These are phyloP conservation scores for Tokudaia muenninki DNA, from an alignment of 2,797 vertebrate species.

Conservation along the genomic window DNA sequence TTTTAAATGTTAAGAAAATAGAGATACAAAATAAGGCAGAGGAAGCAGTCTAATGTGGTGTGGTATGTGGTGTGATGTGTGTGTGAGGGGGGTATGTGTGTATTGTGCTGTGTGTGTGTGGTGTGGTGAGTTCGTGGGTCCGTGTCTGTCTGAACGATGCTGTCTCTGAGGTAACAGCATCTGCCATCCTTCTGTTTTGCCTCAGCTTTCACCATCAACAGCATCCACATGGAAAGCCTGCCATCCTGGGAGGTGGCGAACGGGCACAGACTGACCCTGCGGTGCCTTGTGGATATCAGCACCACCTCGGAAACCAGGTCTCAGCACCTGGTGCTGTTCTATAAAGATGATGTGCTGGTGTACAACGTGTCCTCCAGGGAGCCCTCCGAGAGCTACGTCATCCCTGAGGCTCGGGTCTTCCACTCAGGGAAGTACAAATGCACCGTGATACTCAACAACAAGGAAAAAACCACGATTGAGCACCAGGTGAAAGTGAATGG, in stretches of 20 bases:
- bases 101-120: not conserved
- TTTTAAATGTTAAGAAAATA: not conserved
- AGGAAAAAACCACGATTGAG: conserved; percentile 65
- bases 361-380: conserved; percentile 73
- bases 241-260: conserved; percentile 80
- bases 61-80: not conserved
- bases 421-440: conserved; percentile 87
- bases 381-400: conserved; percentile 62
- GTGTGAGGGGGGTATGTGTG: not conserved
- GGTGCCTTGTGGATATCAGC: conserved; percentile 86
- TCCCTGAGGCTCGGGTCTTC: conserved; percentile 81
- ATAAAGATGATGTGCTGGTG: conserved; percentile 81
- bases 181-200: conserved; percentile 26
- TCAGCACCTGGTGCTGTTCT: conserved; percentile 83
- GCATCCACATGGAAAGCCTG: conserved; percentile 81
- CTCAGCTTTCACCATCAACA: conserved; percentile 89
- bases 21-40: not conserved
- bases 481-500: conserved; percentile 81
- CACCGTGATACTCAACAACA: conserved; percentile 80
- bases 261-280: conserved; percentile 83
- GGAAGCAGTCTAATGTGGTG: not conserved
- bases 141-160: not conserved
- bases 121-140: not conserved
- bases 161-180: conserved; percentile 51
- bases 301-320: conserved; percentile 78